Conservation (phyloP, 1,140 invertebrate genomes). For the Sycobia sp. region DNA sequence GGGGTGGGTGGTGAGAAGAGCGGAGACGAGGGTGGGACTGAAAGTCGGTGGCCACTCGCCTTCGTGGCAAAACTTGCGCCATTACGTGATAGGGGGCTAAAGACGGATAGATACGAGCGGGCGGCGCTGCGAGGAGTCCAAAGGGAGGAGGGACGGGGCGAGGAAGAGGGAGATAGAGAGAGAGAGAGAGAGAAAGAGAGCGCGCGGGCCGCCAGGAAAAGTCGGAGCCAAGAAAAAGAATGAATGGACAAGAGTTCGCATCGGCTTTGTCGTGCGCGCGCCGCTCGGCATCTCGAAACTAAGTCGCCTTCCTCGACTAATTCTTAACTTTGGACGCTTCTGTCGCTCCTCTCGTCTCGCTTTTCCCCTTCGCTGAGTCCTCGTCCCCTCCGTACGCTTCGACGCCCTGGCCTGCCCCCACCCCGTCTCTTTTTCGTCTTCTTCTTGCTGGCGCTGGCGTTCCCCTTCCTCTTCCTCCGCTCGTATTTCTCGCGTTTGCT, state of each 20-base stretch:
- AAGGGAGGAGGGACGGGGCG: not conserved
- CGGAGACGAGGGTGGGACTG: too few species aligned
- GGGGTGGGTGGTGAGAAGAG: not conserved
- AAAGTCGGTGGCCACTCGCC: constrained; percentile 7
- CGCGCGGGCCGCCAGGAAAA: not conserved
- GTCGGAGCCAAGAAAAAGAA: constrained; percentile 13
- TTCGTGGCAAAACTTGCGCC: constrained; percentile 50
- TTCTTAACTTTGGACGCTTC: constrained; percentile 23
- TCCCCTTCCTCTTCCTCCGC: too few species aligned
- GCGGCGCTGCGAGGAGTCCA: too few species aligned
- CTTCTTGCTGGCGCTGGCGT: too few species aligned
- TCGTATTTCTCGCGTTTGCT: too few species aligned
- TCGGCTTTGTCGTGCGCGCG: constrained; percentile 16
- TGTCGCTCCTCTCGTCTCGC: not conserved
- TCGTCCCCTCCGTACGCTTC: too few species aligned
- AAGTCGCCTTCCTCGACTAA: constrained; percentile 21
- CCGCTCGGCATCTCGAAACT: not conserved
- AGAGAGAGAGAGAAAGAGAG: too few species aligned
- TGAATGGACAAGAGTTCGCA: constrained; percentile 12
- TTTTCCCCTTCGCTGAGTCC: too few species aligned
- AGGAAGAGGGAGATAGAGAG: too few species aligned
- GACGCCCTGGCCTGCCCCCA: too few species aligned
- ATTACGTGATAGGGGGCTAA: constrained; percentile 52
- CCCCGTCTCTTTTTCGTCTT: too few species aligned
- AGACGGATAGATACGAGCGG: constrained; percentile 35